phyloP scores from a whole-genome alignment of 2,797 vertebrate species.

The Bucorvus abyssinicus region DNA sequence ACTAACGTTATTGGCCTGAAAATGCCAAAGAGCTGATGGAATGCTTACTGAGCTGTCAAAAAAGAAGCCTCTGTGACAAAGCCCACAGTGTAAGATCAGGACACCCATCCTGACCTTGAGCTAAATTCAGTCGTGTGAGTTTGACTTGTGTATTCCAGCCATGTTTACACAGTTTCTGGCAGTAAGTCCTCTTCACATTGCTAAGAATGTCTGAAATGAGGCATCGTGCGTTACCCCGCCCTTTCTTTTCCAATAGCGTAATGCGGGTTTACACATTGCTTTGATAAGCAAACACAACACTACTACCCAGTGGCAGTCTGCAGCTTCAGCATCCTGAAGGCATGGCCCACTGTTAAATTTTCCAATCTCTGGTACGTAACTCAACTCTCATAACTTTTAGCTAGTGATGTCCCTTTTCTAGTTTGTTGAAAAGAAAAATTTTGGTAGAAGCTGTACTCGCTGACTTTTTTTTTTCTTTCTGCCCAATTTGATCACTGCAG shows the following conservation, averaged over 20 bases:
- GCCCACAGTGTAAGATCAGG: background rate
- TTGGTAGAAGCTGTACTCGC: background rate
- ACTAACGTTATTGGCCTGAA: background rate
- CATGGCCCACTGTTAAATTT: background rate
- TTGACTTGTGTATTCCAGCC: background rate
- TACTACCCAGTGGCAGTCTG: background rate
- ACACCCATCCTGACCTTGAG: background rate
- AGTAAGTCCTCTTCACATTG: background rate
- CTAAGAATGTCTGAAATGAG: background rate
- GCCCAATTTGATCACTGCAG: background rate
- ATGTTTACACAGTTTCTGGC: background rate
- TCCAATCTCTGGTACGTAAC: background rate
- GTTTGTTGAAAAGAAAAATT: background rate
- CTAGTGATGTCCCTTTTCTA: background rate
- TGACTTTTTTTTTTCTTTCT: background rate
- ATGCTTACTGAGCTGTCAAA: background rate
- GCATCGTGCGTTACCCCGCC: background rate
- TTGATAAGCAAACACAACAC: background rate
- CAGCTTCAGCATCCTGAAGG: background rate
- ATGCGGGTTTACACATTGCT: background rate
- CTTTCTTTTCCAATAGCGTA: background rate
- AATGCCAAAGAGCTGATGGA: background rate
- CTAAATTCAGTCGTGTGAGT: background rate
- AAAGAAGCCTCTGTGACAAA: background rate
- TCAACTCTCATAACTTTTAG: background rate